Percentiles rank a stretch among this genome's conserved stretches.
These are phyloP conservation scores for Hydropsyche tenuis DNA, from an alignment of 1,140 invertebrate species.

Conservation along the genomic window DNA sequence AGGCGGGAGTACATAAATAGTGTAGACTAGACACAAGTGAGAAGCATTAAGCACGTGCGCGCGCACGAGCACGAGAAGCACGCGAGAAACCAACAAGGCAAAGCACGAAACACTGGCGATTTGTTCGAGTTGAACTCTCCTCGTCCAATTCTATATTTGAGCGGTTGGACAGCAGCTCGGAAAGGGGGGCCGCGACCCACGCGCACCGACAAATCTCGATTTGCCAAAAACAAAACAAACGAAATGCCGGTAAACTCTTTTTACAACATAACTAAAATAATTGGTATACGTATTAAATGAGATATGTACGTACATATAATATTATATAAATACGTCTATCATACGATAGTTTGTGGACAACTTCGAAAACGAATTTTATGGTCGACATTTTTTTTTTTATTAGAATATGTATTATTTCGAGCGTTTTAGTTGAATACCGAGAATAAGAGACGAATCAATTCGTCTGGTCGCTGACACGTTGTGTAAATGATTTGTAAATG, in stretches of 20 bases:
- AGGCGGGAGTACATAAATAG: too few relatives aligned
- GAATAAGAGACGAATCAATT: too few relatives aligned
- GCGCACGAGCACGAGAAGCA: constrained; percentile 9
- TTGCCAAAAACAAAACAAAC: not conserved
- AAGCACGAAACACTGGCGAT: constrained; percentile 4
- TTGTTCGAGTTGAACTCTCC: not conserved
- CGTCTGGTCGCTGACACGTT: too few relatives aligned
- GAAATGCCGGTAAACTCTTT: too few relatives aligned
- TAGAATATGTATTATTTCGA: too few relatives aligned
- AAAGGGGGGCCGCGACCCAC: constrained; percentile 19
- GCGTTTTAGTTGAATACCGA: too few relatives aligned
- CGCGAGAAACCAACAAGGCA: not conserved
- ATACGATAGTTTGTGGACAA: too few relatives aligned
- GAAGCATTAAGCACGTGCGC: not conserved
- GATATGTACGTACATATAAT: not conserved
- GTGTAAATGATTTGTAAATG: too few relatives aligned
- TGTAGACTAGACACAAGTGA: not conserved
- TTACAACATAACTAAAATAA: too few relatives aligned
- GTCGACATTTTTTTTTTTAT: too few relatives aligned
- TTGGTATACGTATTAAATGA: too few relatives aligned
- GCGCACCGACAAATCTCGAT: not conserved
- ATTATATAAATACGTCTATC: not conserved
- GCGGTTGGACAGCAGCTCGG: constrained; percentile 24
- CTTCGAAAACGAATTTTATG: too few relatives aligned
- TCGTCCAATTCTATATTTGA: constrained; percentile 34